Conservation (phyloP, 2,888 invertebrate species). For the Drosophila birchii region DNA sequence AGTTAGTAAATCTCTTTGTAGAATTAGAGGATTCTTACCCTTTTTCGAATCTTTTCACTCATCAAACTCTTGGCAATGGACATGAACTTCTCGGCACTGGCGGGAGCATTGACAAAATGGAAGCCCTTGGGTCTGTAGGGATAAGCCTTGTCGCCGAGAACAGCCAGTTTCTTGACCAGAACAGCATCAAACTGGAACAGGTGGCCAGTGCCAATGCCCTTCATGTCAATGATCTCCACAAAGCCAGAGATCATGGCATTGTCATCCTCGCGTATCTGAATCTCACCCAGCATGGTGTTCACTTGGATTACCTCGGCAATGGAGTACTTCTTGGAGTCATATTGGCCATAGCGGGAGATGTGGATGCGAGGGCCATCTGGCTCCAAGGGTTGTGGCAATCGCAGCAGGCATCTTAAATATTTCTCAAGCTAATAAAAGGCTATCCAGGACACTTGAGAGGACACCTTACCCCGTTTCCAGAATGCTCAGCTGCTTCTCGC, state of each 20-base stretch:
- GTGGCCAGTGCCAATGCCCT: slow-evolving; percentile 86
- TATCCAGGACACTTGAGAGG: background rate
- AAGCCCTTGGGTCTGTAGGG: slow-evolving; percentile 87
- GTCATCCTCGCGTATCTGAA: slow-evolving; percentile 88
- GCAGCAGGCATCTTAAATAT: slow-evolving; percentile 72
- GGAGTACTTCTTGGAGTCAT: slow-evolving; percentile 85
- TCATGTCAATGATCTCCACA: slow-evolving; percentile 87
- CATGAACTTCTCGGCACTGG: slow-evolving; percentile 87
- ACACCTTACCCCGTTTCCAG: slow-evolving; percentile 81
- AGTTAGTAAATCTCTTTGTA: slow-evolving; percentile 62
- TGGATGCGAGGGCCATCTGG: slow-evolving; percentile 86
- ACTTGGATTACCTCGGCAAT: slow-evolving; percentile 86
- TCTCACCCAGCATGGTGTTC: slow-evolving; percentile 87
- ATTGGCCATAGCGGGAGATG: slow-evolving; percentile 86
- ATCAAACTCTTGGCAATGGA: slow-evolving; percentile 87
- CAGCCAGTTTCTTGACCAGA: slow-evolving; percentile 87
- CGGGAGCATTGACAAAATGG: slow-evolving; percentile 87
- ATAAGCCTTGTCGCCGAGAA: slow-evolving; percentile 87
- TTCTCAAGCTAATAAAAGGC: accelerated
- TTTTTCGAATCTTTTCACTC: slow-evolving; percentile 87
- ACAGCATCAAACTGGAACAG: slow-evolving; percentile 87
- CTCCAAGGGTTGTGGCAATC: slow-evolving; percentile 82
- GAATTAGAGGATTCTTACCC: slow-evolving; percentile 85
- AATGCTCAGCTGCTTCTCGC: slow-evolving; percentile 78
- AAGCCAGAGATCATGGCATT: slow-evolving; percentile 87